Conservation (phyloP, 2,797 vertebrate species). For the Argyrosomus regius region DNA sequence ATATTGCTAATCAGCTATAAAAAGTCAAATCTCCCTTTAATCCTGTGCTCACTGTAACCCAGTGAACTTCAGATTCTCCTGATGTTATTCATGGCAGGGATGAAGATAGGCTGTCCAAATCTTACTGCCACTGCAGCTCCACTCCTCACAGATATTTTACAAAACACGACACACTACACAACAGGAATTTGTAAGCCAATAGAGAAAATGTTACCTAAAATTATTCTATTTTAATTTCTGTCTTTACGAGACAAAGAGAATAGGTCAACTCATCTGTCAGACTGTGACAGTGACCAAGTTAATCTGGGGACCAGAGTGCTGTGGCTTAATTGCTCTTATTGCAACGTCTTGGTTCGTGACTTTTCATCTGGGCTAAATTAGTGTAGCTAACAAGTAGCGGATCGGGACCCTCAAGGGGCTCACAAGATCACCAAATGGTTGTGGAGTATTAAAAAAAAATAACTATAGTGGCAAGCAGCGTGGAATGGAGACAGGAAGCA, state of each 20-base stretch:
- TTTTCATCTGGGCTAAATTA: not conserved
- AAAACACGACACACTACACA: not conserved
- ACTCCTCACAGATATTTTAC: not conserved
- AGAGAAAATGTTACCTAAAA: not conserved
- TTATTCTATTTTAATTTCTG: not conserved
- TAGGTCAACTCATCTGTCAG: not conserved
- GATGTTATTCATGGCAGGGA: not conserved
- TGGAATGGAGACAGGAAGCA: no score
- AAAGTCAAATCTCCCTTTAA: not conserved
- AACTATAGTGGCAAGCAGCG: no score
- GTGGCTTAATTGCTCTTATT: not conserved
- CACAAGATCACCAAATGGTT: no score
- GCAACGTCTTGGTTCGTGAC: not conserved
- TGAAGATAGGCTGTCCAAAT: not conserved
- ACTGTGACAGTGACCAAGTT: not conserved
- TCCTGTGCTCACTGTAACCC: not conserved
- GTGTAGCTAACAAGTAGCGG: not conserved
- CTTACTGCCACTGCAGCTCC: not conserved
- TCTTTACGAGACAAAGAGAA: not conserved
- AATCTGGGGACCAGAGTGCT: not conserved
- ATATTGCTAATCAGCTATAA: not conserved
- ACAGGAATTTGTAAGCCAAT: not conserved
- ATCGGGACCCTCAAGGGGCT: no score
- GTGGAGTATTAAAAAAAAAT: no score
- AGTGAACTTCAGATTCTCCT: not conserved